phyloP scores from a whole-genome alignment of 2,888 invertebrate genomes.

The Uloborus plumipes region DNA sequence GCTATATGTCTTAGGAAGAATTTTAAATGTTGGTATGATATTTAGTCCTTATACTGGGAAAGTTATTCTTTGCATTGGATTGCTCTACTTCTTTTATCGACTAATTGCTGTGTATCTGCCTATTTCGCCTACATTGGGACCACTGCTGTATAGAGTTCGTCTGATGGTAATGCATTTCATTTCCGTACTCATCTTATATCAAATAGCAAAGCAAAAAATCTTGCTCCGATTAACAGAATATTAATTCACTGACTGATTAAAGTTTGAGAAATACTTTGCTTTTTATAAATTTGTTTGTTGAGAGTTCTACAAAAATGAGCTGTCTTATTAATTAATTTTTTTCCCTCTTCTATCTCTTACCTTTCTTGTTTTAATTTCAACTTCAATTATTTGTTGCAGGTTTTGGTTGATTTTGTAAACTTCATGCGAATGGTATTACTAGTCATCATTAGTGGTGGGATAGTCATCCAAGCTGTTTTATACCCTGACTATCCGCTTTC shows the following conservation, averaged over 20 bases:
- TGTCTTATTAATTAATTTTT: too few species aligned
- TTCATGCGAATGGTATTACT: conserved; percentile 71
- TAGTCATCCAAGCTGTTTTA: conserved; percentile 72
- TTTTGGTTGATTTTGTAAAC: conserved; percentile 70
- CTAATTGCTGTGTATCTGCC: conserved; percentile 73
- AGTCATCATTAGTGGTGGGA: conserved; percentile 71
- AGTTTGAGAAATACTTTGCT: too few species aligned
- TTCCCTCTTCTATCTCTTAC: not conserved
- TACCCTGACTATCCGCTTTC: conserved; percentile 72
- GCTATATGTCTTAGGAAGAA: conserved; percentile 69
- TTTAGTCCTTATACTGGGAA: conserved; percentile 69
- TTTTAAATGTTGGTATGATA: conserved; percentile 67
- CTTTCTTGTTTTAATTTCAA: not conserved
- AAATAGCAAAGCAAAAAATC: too few species aligned
- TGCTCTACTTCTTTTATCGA: conserved; percentile 73
- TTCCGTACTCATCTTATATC: too few species aligned
- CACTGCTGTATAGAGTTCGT: conserved; percentile 72
- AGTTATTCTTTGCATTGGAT: conserved; percentile 70
- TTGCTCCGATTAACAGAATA: too few species aligned
- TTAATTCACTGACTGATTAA: too few species aligned
- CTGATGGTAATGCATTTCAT: conserved; percentile 69
- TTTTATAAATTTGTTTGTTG: too few species aligned
- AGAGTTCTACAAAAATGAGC: too few species aligned
- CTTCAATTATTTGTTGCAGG: conserved; percentile 67
- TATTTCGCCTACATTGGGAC: conserved; percentile 72